Evolutionary conservation across 2,888 invertebrate species (phyloP), one percentile per base, ranked within the genome.

Genomic region (Matsumyia berberina): DNA sequence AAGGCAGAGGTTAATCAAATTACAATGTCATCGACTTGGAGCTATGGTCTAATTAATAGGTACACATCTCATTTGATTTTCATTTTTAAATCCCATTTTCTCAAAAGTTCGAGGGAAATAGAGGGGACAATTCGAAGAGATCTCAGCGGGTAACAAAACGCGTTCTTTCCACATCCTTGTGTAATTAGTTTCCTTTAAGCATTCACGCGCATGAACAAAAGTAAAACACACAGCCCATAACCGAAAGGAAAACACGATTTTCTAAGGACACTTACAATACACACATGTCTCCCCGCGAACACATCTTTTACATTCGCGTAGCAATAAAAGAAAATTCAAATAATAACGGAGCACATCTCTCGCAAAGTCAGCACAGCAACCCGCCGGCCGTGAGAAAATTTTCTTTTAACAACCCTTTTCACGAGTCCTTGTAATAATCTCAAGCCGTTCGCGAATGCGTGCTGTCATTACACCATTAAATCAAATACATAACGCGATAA

Each of bases 321-420:
- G 69, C 8, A 67, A 31, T 29, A 73, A 53, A 67, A 53, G 51
- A 8, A 57, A 39, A 35, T 12, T 12, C 15, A 35, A 55, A 58
- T 51, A 72, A 42, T 44, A 62, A 35, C 33, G 12, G 33, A 24
- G 46, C 53, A 17, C 12, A 69, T 62, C 51, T 51, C 31, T 8
- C 37, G 57, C 67, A 60, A 12, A 35, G 60, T 46, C 19, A 44
- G 46, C 46, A 31, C 19, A 44, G 46, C 46, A 31, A 24, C 37
- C 53, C 37, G 46, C 69, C 83, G 83, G 46, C 69, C 83, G 83
- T 83, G 83, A 79, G 83, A 83, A 83, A 69, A 74, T 77, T 73
- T 78, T 51, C 49, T 37, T 64, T 35, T 15, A 42, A 60, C 55
- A 83, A 67, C 73, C 73, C 76, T 76, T 77, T 57, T 7, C 46